These are phyloP conservation scores for Cataglyphis albicans DNA, from an alignment of 2,888 invertebrate genomes.

Conservation along the genomic window DNA sequence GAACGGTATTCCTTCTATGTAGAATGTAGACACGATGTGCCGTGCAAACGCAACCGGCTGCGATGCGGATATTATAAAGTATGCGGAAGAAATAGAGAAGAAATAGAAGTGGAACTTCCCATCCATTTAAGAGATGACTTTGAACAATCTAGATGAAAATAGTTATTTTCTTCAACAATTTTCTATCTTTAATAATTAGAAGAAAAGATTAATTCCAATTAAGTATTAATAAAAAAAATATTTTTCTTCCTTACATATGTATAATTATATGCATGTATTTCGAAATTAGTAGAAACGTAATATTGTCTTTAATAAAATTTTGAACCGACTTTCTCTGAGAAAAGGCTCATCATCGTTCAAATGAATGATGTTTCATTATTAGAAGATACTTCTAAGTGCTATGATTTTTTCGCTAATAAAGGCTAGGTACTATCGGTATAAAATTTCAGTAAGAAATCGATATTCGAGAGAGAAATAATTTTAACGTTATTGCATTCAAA, in stretches of 20 bases:
- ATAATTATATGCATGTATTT: background rate
- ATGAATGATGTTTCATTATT: slow-evolving; percentile 4
- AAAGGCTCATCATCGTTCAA: background rate
- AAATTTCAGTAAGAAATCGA: background rate
- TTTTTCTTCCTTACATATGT: background rate
- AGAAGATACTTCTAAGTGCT: background rate
- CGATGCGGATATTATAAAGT: slow-evolving; percentile 50
- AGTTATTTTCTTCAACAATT: background rate
- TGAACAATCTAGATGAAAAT: background rate
- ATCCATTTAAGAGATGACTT: slow-evolving; percentile 37
- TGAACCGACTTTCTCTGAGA: background rate
- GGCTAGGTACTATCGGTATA: background rate
- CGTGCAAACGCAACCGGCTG: slow-evolving; percentile 20
- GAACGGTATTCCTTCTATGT: slow-evolving; percentile 48
- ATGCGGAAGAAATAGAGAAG: background rate
- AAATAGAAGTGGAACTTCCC: slow-evolving; percentile 45
- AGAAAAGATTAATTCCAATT: background rate
- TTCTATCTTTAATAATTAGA: background rate
- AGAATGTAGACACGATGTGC: slow-evolving; percentile 31
- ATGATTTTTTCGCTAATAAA: background rate
- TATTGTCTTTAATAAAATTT: background rate
- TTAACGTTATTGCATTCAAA: background rate
- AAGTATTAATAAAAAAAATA: background rate
- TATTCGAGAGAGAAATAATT: slow-evolving; percentile 4
- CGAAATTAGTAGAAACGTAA: background rate